A percentile compares a stretch with the other conserved stretches of the same genome.
phyloP scores from a whole-genome alignment of 2,113 vertebrate species.

The Excalfactoria chinensis region DNA sequence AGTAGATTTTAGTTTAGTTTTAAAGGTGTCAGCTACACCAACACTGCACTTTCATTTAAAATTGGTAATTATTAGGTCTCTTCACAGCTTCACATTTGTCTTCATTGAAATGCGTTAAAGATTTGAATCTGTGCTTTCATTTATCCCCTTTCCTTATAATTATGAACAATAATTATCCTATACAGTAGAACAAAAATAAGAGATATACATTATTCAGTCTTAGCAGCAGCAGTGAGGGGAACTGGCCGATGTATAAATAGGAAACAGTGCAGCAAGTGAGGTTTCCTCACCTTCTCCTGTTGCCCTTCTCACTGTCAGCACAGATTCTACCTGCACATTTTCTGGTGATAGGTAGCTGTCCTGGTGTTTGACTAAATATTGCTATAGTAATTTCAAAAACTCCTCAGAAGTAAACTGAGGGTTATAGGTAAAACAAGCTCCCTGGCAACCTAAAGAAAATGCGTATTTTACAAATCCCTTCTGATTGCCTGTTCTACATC shows the following conservation, averaged over 20 bases:
- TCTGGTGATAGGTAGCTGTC: neutral
- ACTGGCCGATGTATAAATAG: neutral
- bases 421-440: neutral
- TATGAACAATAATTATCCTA: neutral
- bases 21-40: neutral
- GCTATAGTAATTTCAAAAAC: neutral
- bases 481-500: neutral
- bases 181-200: neutral
- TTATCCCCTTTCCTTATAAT: neutral
- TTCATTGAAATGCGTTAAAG: neutral
- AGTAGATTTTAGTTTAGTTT: neutral
- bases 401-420: neutral
- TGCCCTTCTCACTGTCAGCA: neutral
- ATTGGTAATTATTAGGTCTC: neutral
- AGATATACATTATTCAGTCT: neutral
- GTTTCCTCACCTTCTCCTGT: neutral
- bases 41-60: neutral
- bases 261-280: neutral
- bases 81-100: neutral
- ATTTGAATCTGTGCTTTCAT: neutral
- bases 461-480: neutral
- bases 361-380: neutral
- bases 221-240: neutral
- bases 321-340: fast-evolving
- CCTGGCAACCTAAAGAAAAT: neutral